Evolutionary conservation across 2,797 vertebrate genomes (phyloP).

Genomic region (Aulostomus chinensis): DNA sequence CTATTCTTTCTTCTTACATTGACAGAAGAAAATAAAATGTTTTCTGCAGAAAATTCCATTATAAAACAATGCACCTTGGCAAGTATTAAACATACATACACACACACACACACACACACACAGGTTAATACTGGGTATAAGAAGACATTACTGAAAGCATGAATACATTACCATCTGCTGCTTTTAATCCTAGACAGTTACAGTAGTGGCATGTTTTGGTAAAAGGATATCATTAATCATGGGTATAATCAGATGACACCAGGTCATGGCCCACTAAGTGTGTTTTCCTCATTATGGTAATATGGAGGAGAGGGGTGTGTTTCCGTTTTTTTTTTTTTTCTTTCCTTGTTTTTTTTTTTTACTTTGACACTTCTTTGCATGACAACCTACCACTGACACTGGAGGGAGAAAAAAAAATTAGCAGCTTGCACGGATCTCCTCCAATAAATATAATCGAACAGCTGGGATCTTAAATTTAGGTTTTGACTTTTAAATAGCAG

Average conservation of each 20-base stretch:
- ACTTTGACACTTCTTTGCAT: slow-evolving; percentile 81
- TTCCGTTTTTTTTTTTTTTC: slow-evolving; percentile 56
- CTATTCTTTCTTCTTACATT: not conserved
- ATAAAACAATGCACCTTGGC: slow-evolving; percentile 26
- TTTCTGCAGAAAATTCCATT: slow-evolving; percentile 4
- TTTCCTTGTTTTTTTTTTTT: slow-evolving; percentile 52
- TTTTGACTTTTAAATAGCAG: no score
- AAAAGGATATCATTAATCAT: slow-evolving; percentile 99
- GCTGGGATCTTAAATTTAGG: slow-evolving; percentile 19
- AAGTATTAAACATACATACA: slow-evolving; percentile 20
- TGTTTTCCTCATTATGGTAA: slow-evolving; percentile 99
- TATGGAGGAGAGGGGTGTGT: slow-evolving; percentile 82
- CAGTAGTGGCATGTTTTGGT: slow-evolving; percentile 85
- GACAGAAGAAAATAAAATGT: slow-evolving; percentile 8
- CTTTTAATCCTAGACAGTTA: slow-evolving; percentile 78
- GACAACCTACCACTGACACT: slow-evolving; percentile 75
- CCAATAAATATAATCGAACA: slow-evolving; percentile 36
- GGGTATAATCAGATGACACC: slow-evolving; percentile 99
- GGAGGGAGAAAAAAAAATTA: slow-evolving; percentile 56
- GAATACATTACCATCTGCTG: slow-evolving; percentile 76
- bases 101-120: slow-evolving; percentile 18
- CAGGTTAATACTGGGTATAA: slow-evolving; percentile 35
- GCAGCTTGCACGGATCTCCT: slow-evolving; percentile 45
- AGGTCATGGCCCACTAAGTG: slow-evolving; percentile 94
- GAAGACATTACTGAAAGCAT: slow-evolving; percentile 49